Base-by-base conservation (phyloP, 2,888 invertebrate species). In the Shargacucullia verbasci region DNA sequence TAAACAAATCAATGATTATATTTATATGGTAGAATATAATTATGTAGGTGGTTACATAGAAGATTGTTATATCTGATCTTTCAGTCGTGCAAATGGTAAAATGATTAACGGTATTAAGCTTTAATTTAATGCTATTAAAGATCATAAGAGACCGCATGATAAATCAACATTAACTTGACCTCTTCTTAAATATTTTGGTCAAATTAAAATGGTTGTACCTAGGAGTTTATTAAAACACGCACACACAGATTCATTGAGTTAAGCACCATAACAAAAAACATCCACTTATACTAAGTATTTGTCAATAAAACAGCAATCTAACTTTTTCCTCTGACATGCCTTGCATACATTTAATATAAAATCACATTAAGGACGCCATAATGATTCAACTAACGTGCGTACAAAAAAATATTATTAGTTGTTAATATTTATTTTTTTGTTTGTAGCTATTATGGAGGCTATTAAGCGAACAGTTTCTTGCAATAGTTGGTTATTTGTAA, bases 301-400 rank as follows among this genome's bases (percentile, higher is more conserved):
- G 60, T 50, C 55, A 73, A 73, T 73, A 59, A 71, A 73, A 64
- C 50, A 48, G 66, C 20, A 74, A 74, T 74, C 47, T 48, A 40
- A 67, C 57, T 74, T 74, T 73, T 73, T 74, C 70, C 37, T 44
- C n/a, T 20, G 15, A 13, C 43, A 14, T 53, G 41, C 40, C 39
- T 59, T 31, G 59, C 45, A 25, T 47, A 59, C 52, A 59, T 46
- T 59, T 50, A 61, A 64, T 67, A 64, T 56, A 64, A 74, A 70
- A 70, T 74, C 59, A 62, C 74, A 72, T 74, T 74, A 74, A 62
- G 72, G 74, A 66, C 74, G 46, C 55, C 37, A 38, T 74, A 70
- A 74, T 74, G 71, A 73, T 66, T 73, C 73, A 71, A 74, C 60
- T 73, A 73, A 56, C 58, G 45, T 40, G 12, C 39, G 10, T 6